Conservation (phyloP, 2,113 vertebrate genomes). For the Argyrosomus japonicus region DNA sequence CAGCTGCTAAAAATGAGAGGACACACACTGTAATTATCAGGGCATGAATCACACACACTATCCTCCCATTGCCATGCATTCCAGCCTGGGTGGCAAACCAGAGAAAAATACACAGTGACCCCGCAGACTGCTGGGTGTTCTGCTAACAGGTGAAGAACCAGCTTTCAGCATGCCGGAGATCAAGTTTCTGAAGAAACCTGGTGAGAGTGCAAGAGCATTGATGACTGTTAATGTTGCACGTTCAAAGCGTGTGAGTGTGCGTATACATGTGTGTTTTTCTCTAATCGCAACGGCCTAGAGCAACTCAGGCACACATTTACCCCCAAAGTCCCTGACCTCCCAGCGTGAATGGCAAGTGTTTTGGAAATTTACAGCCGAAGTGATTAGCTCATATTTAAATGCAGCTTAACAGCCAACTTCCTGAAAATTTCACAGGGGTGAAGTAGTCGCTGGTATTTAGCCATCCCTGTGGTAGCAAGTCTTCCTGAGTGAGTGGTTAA, state of each 20-base stretch:
- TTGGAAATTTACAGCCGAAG: slow-evolving; percentile 73
- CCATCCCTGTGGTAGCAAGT: slow-evolving; percentile 51
- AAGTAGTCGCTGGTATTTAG: slow-evolving; percentile 63
- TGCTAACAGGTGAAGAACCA: slow-evolving; percentile 76
- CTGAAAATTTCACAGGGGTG: slow-evolving; percentile 63
- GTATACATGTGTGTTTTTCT: slow-evolving; percentile 21
- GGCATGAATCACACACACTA: slow-evolving; percentile 72
- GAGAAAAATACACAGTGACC: slow-evolving; percentile 71
- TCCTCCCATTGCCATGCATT: slow-evolving; percentile 59
- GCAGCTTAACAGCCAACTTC: slow-evolving; percentile 74
- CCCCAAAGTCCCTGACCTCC: slow-evolving; percentile 75
- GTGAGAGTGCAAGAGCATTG: slow-evolving; percentile 63
- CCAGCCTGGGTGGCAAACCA: slow-evolving; percentile 78
- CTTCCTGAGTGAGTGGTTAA: slow-evolving; percentile 49
- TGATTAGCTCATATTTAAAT: slow-evolving; percentile 82
- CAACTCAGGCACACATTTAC: slow-evolving; percentile 62
- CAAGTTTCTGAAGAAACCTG: slow-evolving; percentile 74
- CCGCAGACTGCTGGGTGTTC: slow-evolving; percentile 64
- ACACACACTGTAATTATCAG: slow-evolving; percentile 76
- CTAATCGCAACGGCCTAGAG: slow-evolving; percentile 32
- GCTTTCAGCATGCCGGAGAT: slow-evolving; percentile 76
- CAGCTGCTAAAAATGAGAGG: slow-evolving; percentile 71
- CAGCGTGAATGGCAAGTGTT: slow-evolving; percentile 67
- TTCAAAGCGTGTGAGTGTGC: slow-evolving; percentile 63
- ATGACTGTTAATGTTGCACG: slow-evolving; percentile 74